A percentile compares a stretch with the other conserved stretches of the same genome.
Evolutionary conservation across 1,140 invertebrate genomes (phyloP).

Genomic region (Pseudomyrmex gracilis): DNA sequence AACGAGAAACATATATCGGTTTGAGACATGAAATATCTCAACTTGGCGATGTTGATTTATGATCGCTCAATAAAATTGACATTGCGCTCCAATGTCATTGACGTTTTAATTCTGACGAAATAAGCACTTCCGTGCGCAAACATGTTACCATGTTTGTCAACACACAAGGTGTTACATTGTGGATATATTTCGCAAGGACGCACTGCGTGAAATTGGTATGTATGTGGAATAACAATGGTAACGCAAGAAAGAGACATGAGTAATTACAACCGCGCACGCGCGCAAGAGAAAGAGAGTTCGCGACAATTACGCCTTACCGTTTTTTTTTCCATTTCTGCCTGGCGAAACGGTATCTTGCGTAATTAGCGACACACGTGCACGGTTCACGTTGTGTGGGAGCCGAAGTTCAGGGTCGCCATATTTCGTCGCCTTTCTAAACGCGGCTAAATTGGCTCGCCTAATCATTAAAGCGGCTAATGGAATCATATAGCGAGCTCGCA

Average conservation of each 20-base stretch:
- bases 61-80: neutral
- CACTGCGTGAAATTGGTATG: neutral
- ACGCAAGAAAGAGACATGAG: constrained; percentile 31
- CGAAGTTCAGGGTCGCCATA: constrained; percentile 40
- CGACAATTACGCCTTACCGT: neutral
- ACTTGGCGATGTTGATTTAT: neutral
- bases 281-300: neutral
- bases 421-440: constrained; percentile 37
- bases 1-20: neutral
- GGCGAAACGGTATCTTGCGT: constrained; percentile 35
- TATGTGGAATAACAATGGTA: neutral
- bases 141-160: neutral
- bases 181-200: neutral
- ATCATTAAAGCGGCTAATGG: constrained; percentile 7
- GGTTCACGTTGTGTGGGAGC: neutral
- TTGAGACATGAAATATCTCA: neutral
- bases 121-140: neutral
- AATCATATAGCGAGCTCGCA: neutral
- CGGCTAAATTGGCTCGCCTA: constrained; percentile 12
- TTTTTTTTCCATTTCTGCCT: neutral
- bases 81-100: neutral
- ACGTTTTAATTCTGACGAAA: neutral
- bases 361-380: constrained; percentile 23
- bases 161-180: neutral
- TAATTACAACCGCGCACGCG: constrained; percentile 7